These are phyloP conservation scores for Oreamnos americanus DNA, from an alignment of 2,113 vertebrate genomes.

Conservation along the genomic window DNA sequence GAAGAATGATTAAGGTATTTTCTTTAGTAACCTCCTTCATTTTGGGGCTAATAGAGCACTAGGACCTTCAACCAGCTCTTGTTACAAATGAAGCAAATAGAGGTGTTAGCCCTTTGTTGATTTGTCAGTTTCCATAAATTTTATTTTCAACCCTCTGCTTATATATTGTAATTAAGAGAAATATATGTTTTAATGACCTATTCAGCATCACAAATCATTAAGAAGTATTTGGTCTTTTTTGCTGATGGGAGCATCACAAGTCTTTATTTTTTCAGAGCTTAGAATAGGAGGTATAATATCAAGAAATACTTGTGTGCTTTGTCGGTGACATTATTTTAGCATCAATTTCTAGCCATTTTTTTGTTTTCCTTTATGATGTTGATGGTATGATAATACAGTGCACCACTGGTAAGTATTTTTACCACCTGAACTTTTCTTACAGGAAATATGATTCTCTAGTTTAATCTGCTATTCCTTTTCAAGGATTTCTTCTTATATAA, in stretches of 20 bases:
- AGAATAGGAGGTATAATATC: not conserved
- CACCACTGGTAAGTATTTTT: constrained; percentile 3
- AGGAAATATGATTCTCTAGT: constrained; percentile 44
- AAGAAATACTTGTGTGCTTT: not conserved
- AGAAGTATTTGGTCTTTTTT: not conserved
- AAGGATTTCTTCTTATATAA: constrained; percentile 70
- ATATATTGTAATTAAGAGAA: not conserved
- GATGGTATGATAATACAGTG: not conserved
- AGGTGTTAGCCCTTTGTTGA: not conserved
- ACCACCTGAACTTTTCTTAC: constrained; percentile 16
- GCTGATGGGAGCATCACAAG: not conserved
- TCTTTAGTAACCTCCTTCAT: not conserved
- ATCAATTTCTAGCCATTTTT: not conserved
- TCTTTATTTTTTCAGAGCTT: not conserved
- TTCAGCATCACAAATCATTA: not conserved
- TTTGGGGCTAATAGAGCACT: not conserved
- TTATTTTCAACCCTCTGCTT: not conserved
- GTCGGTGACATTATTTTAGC: not conserved
- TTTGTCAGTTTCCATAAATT: not conserved
- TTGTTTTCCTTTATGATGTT: not conserved
- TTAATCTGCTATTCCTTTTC: constrained; percentile 57
- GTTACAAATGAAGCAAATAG: constrained; percentile 48
- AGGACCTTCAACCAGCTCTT: constrained; percentile 52
- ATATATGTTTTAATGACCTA: not conserved
- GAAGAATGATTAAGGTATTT: not conserved